Base-by-base conservation (phyloP, 1,140 invertebrate species). In the Danaus melanippus region DNA sequence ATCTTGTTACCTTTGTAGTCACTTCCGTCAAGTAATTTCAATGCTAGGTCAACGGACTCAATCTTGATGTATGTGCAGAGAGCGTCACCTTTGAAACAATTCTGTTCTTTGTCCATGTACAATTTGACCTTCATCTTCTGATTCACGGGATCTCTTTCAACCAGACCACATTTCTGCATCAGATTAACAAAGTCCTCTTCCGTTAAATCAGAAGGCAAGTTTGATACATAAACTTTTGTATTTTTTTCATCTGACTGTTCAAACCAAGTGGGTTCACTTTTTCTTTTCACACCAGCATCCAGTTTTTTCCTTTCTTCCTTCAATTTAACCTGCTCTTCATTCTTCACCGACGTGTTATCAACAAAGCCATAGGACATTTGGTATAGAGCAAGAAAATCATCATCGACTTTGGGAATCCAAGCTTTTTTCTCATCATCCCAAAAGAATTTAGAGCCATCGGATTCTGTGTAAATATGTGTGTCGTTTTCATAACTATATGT, bases 381-480 rank as follows among this genome's bases (percentile, higher is more conserved):
- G 88, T 99, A 99, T 50, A 90, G 89, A 1, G 97, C 98, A 83
- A 99, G 92, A 74, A 99, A 99, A 66, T 99, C 96, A 73, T 98
- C 96, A 89, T 98, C 96, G 56, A 99, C 91, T 91, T 98, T 98
- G 12, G 97, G 97, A 89, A 98, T 96, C 96, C 97, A 99, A 7
- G 96, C 97, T 69, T 92, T 93, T 81, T 96, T 98, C 41, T 92
- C 90, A 49, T 88, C 88, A 87, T 99, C 96, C 96, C 95, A 99
- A 76, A 98, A 93, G 83, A 93, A 98, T 53, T 93, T 91, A 8
- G 92, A 93, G 4, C 96, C 96, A 91, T 98, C 97, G 57, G 92
- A 87, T 84, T 98, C 97, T 10, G 91, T 94, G 64, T 96, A 97
- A 6, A 92, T 92, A 64, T 93, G 93, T 41, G 92, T 92, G 65